Conservation (phyloP, 2,888 invertebrate species). For the Sepioteuthis lessoniana region DNA sequence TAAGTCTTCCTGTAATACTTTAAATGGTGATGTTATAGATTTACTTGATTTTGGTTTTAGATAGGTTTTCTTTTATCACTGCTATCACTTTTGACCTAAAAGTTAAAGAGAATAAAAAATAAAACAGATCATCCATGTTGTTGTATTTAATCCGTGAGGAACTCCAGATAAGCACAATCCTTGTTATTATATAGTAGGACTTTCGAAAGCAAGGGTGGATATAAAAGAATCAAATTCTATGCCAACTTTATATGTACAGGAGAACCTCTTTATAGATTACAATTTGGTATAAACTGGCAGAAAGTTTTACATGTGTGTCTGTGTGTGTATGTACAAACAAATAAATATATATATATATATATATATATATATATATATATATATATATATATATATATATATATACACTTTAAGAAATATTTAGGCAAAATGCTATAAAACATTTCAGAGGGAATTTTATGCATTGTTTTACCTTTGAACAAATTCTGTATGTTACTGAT, state of each 20-base stretch:
- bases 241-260: too few relatives aligned
- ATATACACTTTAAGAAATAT: neutral
- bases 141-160: too few relatives aligned
- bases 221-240: neutral
- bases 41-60: neutral
- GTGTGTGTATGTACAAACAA: neutral
- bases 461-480: neutral
- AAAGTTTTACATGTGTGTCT: too few relatives aligned
- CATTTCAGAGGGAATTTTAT: neutral
- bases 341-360: neutral
- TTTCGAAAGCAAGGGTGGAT: neutral
- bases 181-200: neutral
- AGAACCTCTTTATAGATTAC: neutral
- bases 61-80: neutral
- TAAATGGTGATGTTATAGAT: neutral
- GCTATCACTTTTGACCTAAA: neutral
- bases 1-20: neutral
- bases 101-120: too few relatives aligned
- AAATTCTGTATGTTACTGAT: neutral
- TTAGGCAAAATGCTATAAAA: neutral
- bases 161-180: neutral
- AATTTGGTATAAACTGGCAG: neutral
- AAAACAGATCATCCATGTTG: too few relatives aligned
- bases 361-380: neutral
- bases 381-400: neutral